Base-by-base conservation (phyloP, 2,113 vertebrate species). In the Mus pahari region DNA sequence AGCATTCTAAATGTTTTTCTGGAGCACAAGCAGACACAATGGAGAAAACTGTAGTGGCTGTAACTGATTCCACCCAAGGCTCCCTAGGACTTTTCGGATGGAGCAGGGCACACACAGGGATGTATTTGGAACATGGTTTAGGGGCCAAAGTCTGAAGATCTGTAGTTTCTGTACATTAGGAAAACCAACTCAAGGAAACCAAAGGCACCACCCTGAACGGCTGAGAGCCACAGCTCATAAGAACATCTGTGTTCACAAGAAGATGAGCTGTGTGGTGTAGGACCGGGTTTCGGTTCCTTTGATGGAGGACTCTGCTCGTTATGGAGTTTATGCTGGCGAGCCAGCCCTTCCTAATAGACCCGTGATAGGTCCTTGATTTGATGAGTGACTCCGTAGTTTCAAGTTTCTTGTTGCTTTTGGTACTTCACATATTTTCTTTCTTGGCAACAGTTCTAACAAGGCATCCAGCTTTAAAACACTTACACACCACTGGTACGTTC, bases 391-490 rank as follows among this genome's bases (percentile, higher is more conserved):
- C 24, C 64, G 50, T 53, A 77, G 13, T 90, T 90, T 75, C 89
- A 64, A 20, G 36, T 55, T 75, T 90, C 45, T n/a, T 55, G 66
- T 82, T 70, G 62, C 70, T 62, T 55, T 77, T 55, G 74, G 90
- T 86, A 86, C 50, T 55, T 86, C 5, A 6, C 31, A 13, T 70
- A 71, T 92, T 96, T 94, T 90, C 73, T 81, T 60, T 92, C 86
- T 82, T 94, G 45, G 73, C 60, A 90, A 62, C 14, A 14, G 58
- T 94, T 90, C 60, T 16, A 95, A 81, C 24, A 71, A 97, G 53
- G 81, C 5, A 53, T 45, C 60, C 62, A 92, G 13, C 68, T 90
- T 91, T 77, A 39, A 55, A 64, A 79, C 39, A 93, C 92, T 78
- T 66, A 60, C 42, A 68, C 20, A 75, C 79, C 48, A 33, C 4